These are phyloP conservation scores for Tyto alba DNA, from an alignment of 2,113 vertebrate species.

Conservation along the genomic window DNA sequence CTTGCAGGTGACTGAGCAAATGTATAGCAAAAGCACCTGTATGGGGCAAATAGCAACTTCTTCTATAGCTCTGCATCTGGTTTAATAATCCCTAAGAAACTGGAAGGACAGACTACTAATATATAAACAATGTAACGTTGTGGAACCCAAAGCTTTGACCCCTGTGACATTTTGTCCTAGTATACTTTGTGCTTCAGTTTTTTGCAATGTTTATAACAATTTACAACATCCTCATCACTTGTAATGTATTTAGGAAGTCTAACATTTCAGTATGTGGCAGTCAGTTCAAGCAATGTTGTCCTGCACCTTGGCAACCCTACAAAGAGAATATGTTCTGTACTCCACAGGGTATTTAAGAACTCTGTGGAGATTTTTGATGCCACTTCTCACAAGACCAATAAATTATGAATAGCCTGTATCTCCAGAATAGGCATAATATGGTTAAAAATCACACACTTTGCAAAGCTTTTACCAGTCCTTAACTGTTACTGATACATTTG, in stretches of 20 bases:
- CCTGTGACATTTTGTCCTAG: neutral
- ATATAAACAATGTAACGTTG: neutral
- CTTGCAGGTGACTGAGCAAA: neutral
- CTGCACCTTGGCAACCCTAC: neutral
- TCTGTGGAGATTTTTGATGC: neutral
- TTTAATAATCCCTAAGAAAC: neutral
- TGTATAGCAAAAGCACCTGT: neutral
- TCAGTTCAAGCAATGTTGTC: neutral
- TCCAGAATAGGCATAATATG: neutral
- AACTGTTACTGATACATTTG: neutral
- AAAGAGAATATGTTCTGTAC: neutral
- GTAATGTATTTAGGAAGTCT: neutral
- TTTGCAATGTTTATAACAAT: neutral
- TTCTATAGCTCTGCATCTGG: neutral
- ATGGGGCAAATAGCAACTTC: neutral
- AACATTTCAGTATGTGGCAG: neutral
- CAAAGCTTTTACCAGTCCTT: neutral
- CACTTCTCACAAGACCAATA: neutral
- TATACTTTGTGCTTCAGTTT: neutral
- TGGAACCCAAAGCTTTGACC: neutral
- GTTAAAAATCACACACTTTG: neutral
- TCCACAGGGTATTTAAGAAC: neutral
- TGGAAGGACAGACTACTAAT: neutral
- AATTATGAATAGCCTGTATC: neutral
- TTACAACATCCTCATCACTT: neutral